Conservation (phyloP, 2,888 invertebrate genomes). For the Coenonympha glycerion region DNA sequence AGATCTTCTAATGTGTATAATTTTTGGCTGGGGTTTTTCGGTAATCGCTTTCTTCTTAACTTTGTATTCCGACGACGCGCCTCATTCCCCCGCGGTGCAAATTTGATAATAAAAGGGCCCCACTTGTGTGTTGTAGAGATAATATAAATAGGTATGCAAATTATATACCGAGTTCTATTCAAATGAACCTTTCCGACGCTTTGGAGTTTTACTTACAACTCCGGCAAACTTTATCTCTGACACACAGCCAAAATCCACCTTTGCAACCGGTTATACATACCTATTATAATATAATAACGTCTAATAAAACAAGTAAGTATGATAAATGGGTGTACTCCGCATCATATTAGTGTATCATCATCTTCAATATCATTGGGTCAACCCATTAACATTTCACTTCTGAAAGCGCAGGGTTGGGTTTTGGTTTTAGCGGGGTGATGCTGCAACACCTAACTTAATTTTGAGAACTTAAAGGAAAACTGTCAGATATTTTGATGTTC, state of each 20-base stretch:
- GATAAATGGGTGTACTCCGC: too few relatives aligned
- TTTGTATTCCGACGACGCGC: constrained; percentile 62
- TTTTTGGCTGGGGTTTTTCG: constrained; percentile 31
- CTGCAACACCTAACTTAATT: too few relatives aligned
- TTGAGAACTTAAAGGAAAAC: too few relatives aligned
- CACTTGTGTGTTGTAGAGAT: constrained; percentile 74
- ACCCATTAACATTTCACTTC: too few relatives aligned
- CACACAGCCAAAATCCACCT: constrained; percentile 13
- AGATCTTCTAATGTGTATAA: constrained; percentile 3
- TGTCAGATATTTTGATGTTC: too few relatives aligned
- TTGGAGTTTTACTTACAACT: constrained; percentile 64
- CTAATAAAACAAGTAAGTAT: too few relatives aligned
- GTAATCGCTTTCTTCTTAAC: constrained; percentile 65
- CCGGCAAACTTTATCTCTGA: constrained; percentile 32
- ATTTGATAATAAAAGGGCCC: constrained; percentile 74
- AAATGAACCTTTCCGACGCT: constrained; percentile 71
- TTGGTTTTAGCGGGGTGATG: too few relatives aligned
- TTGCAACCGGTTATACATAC: background rate
- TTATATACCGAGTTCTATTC: constrained; percentile 69
- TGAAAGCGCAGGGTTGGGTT: too few relatives aligned
- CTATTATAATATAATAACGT: too few relatives aligned
- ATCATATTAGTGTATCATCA: too few relatives aligned
- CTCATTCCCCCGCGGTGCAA: constrained; percentile 60
- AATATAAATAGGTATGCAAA: constrained; percentile 76
- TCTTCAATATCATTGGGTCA: too few relatives aligned